Base-by-base conservation (phyloP, 2,888 invertebrate genomes). In the Leucophenga montana region DNA sequence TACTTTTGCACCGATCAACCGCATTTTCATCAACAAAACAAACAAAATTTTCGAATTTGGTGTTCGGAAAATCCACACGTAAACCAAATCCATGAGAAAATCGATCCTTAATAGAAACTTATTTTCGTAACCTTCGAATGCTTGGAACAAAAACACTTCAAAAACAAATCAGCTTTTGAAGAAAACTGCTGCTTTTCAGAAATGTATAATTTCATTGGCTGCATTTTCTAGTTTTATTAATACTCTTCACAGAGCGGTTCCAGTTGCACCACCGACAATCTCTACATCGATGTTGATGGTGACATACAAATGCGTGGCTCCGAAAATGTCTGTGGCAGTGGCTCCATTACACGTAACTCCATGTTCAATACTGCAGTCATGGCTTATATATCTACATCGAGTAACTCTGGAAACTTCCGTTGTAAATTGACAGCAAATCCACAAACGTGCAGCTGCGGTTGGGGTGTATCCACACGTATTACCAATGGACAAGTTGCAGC, bases 401-500 rank as follows among this genome's bases (percentile, higher is more conserved):
- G 48, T 0, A 14, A 11, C 3, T 20, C 62, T 0, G 88, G 89
- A 2, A 61, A 2, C 1, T 89, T 88, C 61, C 69, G 11, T 1
- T 89, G 89, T 69, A 56, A 57, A 0, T 11, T 87, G 9, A 72
- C 67, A 16, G 74, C 73, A 0, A 8, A 50, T 4, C 77, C 72
- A 0, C 85, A 86, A 61, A 67, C 70, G 1, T 89, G 89, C 71
- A 84, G 85, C 61, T 89, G 89, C 33, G 89, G 89, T 53, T 89
- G 89, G 88, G 80, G 85, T 0, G 75, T 78, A 13, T 80, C 70
- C 14, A 84, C 87, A 0, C 88, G 90, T 72, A 92, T 92, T 71
- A 90, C 91, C 0, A 91, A 91, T 39, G 92, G 92, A 0, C 69
- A 78, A 1, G 88, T 90, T 57, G 90, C 92, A 0, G 88, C 88